phyloP scores from a whole-genome alignment of 2,113 vertebrate species.

The Dasyurus viverrinus region DNA sequence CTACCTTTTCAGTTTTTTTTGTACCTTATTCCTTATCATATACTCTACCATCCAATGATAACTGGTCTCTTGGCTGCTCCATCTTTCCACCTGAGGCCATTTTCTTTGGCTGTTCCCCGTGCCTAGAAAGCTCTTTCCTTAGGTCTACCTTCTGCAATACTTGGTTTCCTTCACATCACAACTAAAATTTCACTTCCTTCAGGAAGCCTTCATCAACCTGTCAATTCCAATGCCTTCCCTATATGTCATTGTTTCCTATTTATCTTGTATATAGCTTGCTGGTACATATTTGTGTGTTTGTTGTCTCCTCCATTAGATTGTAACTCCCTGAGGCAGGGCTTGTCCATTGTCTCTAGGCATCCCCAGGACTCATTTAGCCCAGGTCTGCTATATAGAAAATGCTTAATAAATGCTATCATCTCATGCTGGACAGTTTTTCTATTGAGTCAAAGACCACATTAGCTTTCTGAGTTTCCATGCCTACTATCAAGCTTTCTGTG shows the following conservation, averaged over 20 bases:
- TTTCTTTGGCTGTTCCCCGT: neutral
- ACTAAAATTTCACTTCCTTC: neutral
- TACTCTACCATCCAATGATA: neutral
- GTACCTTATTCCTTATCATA: neutral
- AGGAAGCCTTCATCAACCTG: neutral
- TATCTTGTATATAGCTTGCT: neutral
- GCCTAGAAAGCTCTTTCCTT: neutral
- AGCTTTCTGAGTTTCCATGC: neutral
- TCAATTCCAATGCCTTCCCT: neutral
- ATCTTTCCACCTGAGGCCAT: neutral
- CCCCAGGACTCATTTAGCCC: neutral
- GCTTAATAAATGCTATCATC: neutral
- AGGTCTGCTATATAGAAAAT: neutral
- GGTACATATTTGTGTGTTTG: neutral
- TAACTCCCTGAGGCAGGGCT: neutral
- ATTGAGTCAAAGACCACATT: neutral
- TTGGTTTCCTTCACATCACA: neutral
- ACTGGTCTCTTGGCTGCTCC: neutral
- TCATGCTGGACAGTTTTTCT: neutral
- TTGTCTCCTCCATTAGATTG: neutral
- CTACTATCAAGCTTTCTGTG: neutral
- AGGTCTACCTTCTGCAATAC: too few relatives aligned
- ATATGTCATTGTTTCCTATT: neutral
- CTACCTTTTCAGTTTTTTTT: neutral
- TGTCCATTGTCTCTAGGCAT: neutral